phyloP scores from a whole-genome alignment of 1,140 invertebrate species.

The Campoletis sonorensis region DNA sequence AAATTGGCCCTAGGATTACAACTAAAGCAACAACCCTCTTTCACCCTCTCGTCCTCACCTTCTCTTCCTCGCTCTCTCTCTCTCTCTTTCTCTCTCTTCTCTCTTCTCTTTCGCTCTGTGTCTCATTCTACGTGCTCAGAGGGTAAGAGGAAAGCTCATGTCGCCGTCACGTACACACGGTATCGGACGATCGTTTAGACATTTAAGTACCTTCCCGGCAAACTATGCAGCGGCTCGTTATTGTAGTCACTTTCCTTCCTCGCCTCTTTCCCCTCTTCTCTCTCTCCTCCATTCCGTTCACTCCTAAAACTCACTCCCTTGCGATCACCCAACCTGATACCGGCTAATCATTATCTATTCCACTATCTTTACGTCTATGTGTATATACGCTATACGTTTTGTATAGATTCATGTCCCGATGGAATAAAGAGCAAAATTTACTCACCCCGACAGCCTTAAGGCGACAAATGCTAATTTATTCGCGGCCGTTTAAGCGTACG shows the following conservation, averaged over 20 bases:
- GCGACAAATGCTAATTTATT: neutral
- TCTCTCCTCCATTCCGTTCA: neutral
- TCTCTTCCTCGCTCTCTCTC: neutral
- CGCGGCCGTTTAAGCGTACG: neutral
- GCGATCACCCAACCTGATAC: conserved; percentile 35
- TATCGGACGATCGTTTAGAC: conserved; percentile 47
- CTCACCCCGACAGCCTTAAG: neutral
- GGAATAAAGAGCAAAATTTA: conserved; percentile 34
- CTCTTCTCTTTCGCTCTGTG: neutral
- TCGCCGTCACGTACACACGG: conserved; percentile 37
- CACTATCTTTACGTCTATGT: conserved; percentile 18
- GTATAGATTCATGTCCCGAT: conserved; percentile 32
- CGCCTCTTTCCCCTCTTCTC: neutral
- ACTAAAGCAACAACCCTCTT: conserved; percentile 20
- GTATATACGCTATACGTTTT: neutral
- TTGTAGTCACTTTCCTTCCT: conserved; percentile 22
- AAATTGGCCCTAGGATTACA: conserved; percentile 17
- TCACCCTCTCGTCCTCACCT: neutral
- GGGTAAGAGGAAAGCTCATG: conserved; percentile 24
- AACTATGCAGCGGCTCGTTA: conserved; percentile 43
- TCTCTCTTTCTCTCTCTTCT: neutral
- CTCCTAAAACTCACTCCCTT: conserved; percentile 24
- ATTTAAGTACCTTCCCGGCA: conserved; percentile 45
- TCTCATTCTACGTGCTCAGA: neutral
- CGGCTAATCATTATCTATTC: conserved; percentile 46